Evolutionary conservation across 1,140 invertebrate genomes (phyloP).

Genomic region (Apis cerana): DNA sequence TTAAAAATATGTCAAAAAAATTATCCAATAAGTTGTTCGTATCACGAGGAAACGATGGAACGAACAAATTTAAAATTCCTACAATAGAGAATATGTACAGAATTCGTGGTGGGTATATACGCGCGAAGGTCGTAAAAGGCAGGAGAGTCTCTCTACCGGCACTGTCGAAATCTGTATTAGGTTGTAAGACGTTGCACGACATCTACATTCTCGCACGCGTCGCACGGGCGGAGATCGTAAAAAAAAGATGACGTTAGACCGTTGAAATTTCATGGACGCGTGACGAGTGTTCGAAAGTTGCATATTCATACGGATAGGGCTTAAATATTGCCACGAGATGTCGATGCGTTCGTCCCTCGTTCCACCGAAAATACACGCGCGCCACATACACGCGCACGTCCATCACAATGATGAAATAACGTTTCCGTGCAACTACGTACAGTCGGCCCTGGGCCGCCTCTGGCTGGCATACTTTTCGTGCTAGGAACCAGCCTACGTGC

Average conservation of each 20-base stretch:
- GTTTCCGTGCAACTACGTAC: background rate
- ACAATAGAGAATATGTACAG: background rate
- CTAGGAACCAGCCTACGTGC: background rate
- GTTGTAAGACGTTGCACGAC: background rate
- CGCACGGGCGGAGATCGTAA: background rate
- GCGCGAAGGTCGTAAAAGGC: background rate
- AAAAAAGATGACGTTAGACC: background rate
- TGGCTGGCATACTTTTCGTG: conserved; percentile 11
- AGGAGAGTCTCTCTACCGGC: background rate
- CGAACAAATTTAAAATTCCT: background rate
- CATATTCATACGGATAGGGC: no score
- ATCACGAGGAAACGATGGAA: no score
- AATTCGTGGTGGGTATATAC: background rate
- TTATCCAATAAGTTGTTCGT: no score
- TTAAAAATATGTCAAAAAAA: no score
- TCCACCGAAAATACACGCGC: background rate
- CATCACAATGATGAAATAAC: background rate
- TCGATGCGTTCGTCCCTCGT: background rate
- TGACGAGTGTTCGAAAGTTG: background rate
- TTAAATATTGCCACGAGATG: background rate
- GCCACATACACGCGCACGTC: background rate
- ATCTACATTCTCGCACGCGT: background rate
- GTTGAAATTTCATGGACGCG: background rate
- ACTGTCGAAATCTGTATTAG: background rate
- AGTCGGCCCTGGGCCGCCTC: background rate